Base-by-base conservation (phyloP, 2,888 invertebrate genomes). In the Adelognathus sp. region DNA sequence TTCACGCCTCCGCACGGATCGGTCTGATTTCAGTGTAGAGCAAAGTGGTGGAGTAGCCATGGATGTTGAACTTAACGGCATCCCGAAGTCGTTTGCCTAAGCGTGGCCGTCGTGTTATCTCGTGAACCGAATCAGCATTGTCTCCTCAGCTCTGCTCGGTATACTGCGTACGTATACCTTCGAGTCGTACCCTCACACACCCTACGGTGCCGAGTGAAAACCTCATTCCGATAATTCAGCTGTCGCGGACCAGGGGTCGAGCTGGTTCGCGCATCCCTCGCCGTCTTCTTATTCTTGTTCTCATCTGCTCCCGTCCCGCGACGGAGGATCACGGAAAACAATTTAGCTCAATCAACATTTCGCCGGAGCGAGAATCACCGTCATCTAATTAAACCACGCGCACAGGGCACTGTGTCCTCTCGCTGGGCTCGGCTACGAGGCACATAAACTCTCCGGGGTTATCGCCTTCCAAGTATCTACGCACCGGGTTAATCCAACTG, bases 331-430 rank as follows among this genome's bases (percentile, higher is more conserved):
- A 83, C 80, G 82, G 88, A 88, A 90, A 90, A 91, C 91, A 91
- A 91, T 91, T 91, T 91, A 90, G 91, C 89, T 90, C 91, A 91
- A 91, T 91, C 90, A 91, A 90, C 90, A 90, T 90, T 90, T 90
- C 88, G 56, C 76, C 71, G 85, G 88, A 87, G 86, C 87, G 85
- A 66, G 56, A 90, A 88, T 88, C 89, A 85, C 87, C 87, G 86
- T 86, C 90, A 87, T 90, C 90, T 91, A 91, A 91, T 91, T 91
- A 91, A 91, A 91, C 87, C 88, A 84, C 85, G 86, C 84, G 86
- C 85, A 83, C 73, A 64, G n/a, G 75, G 61, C 64, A 61, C 63
- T 44, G 27, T 72, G 44, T 71, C 76, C 70, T 67, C 72, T 73
- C 64, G 58, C 74, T 76, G 56, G 76, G 52, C 80, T 83, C 81